Evolutionary conservation across 2,113 vertebrate species (phyloP).

Genomic region (Capreolus pygargus): DNA sequence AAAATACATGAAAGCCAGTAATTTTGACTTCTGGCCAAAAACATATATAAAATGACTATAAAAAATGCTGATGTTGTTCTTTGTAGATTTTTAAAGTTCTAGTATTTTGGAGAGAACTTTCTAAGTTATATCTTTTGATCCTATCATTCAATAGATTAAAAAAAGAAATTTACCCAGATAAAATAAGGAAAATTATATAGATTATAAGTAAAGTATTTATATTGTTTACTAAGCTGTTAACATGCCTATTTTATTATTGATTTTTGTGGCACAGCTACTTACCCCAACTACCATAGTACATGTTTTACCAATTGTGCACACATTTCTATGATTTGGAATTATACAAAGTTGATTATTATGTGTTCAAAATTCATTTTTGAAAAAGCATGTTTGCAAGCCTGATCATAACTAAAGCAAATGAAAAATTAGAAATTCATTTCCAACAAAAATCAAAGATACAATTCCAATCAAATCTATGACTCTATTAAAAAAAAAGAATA

Average conservation of each 20-base stretch:
- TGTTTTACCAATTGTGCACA: slow-evolving; percentile 1
- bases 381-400: not conserved
- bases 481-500: not conserved
- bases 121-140: not conserved
- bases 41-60: not conserved
- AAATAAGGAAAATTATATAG: not conserved
- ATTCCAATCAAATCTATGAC: not conserved
- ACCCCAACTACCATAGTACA: not conserved
- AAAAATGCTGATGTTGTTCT: not conserved
- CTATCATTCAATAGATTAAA: not conserved
- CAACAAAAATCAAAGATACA: not conserved
- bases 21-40: not conserved
- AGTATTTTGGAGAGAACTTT: not conserved
- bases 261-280: slow-evolving; percentile 2
- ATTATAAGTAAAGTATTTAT: not conserved
- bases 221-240: not conserved
- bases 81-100: not conserved
- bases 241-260: not conserved
- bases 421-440: not conserved
- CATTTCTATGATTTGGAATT: slow-evolving; percentile 33
- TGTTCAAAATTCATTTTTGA: not conserved
- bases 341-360: not conserved
- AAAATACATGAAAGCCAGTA: not conserved
- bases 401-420: not conserved
- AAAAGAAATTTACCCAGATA: not conserved